These are phyloP conservation scores for Scaeva pyrastri DNA, from an alignment of 2,888 invertebrate genomes.

Conservation along the genomic window DNA sequence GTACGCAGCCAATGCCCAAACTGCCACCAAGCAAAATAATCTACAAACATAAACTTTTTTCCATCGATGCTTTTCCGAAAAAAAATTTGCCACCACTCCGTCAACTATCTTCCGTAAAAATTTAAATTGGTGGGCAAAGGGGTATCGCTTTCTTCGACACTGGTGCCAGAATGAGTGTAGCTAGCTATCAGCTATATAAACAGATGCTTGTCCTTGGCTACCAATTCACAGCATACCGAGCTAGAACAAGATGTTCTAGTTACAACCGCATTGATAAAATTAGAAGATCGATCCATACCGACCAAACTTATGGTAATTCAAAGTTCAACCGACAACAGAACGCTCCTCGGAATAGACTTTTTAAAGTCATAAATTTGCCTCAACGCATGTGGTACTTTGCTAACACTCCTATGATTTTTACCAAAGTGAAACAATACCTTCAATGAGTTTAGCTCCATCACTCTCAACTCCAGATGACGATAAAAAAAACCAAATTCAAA, in stretches of 20 bases:
- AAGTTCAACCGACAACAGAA: conserved; percentile 34
- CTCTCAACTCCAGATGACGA: not conserved
- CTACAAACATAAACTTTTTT: too few relatives aligned
- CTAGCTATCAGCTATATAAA: conserved; percentile 55
- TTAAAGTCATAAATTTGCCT: conserved; percentile 77
- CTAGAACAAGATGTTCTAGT: conserved; percentile 51
- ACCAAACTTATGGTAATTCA: conserved; percentile 76
- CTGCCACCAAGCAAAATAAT: too few relatives aligned
- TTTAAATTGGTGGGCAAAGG: conserved; percentile 31
- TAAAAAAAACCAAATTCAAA: too few relatives aligned
- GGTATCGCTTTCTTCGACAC: conserved; percentile 66
- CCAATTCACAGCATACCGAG: conserved; percentile 51
- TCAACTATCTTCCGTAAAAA: not conserved
- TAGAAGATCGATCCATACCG: conserved; percentile 60
- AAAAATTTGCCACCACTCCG: conserved; percentile 12
- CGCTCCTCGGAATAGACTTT: conserved; percentile 57
- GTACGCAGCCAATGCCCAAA: too few relatives aligned
- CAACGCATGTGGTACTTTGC: conserved; percentile 48
- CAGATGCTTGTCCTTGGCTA: conserved; percentile 47
- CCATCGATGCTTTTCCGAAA: too few relatives aligned
- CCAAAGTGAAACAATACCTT: not conserved
- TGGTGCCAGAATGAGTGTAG: conserved; percentile 66
- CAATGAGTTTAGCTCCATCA: not conserved
- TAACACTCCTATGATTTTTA: not conserved
- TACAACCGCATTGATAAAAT: conserved; percentile 40